Conservation (phyloP, 2,113 vertebrate species). For the Bambusicola thoracicus region DNA sequence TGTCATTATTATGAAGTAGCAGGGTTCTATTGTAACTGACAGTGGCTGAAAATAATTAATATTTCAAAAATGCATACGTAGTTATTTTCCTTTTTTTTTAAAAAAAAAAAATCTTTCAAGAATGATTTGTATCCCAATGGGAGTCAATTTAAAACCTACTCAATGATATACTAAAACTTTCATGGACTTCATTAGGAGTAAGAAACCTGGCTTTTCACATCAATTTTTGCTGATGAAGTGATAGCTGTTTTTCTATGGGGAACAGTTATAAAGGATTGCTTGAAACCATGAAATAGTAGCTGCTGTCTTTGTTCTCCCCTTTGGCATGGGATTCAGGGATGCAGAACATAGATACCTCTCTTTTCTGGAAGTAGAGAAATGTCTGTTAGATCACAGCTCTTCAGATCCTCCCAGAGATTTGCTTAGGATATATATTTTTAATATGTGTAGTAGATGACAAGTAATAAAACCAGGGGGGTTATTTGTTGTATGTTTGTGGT, state of each 20-base stretch:
- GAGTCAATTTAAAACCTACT: neutral
- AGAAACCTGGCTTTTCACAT: neutral
- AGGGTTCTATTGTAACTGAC: neutral
- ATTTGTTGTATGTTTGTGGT: slow-evolving; percentile 39
- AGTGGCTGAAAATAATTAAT: neutral
- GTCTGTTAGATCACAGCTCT: slow-evolving; percentile 41
- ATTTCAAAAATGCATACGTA: neutral
- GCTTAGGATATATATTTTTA: neutral
- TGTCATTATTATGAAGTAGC: neutral
- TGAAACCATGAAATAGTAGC: neutral
- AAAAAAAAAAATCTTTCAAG: neutral
- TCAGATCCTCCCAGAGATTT: slow-evolving; percentile 34
- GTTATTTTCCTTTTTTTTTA: neutral
- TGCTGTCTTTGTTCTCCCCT: slow-evolving; percentile 18
- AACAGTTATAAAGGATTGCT: slow-evolving; percentile 11
- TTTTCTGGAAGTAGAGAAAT: slow-evolving; percentile 6
- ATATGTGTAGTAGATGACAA: slow-evolving; percentile 5
- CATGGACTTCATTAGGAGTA: neutral
- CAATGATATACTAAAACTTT: neutral
- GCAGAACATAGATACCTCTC: neutral
- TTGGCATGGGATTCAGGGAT: neutral
- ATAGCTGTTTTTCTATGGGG: neutral
- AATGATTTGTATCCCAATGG: neutral
- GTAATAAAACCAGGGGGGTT: slow-evolving; percentile 36
- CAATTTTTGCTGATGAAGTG: neutral